These are phyloP conservation scores for Carposina sasakii DNA, from an alignment of 1,140 invertebrate species.

Conservation along the genomic window DNA sequence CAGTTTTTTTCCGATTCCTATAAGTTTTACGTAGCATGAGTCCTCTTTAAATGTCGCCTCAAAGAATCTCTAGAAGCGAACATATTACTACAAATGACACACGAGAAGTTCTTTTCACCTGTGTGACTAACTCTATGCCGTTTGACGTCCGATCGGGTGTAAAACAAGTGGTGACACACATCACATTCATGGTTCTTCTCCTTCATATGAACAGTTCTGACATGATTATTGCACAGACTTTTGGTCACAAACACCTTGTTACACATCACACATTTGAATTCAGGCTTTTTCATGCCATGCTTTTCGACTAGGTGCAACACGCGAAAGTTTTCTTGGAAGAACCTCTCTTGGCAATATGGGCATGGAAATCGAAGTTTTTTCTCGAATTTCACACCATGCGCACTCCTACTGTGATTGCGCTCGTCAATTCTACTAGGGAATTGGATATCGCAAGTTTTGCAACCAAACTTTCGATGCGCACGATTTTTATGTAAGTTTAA, in stretches of 20 bases:
- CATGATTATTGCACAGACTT: slow-evolving; percentile 52
- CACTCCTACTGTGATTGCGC: slow-evolving; percentile 34
- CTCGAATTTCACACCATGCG: slow-evolving; percentile 36
- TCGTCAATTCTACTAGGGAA: slow-evolving; percentile 40
- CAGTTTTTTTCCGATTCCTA: too few relatives aligned
- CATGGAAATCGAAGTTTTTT: slow-evolving; percentile 51
- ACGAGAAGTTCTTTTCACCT: slow-evolving; percentile 47
- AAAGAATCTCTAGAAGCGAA: slow-evolving; percentile 55
- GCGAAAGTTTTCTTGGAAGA: slow-evolving; percentile 47
- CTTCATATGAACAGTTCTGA: slow-evolving; percentile 52
- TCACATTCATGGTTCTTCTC: slow-evolving; percentile 55
- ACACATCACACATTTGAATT: slow-evolving; percentile 45
- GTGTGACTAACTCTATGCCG: slow-evolving; percentile 54
- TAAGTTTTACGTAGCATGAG: too few relatives aligned
- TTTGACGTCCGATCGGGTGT: slow-evolving; percentile 42
- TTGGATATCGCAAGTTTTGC: slow-evolving; percentile 32
- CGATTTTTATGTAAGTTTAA: slow-evolving; percentile 51
- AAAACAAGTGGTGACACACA: slow-evolving; percentile 52
- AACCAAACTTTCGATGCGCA: slow-evolving; percentile 35
- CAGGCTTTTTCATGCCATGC: slow-evolving; percentile 45
- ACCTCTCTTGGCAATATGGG: slow-evolving; percentile 46
- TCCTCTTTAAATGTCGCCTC: slow-evolving; percentile 46
- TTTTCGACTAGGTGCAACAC: slow-evolving; percentile 49
- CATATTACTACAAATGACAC: slow-evolving; percentile 36
- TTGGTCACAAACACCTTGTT: slow-evolving; percentile 47